Base-by-base conservation (phyloP, 1,140 invertebrate genomes). In the Cotesia glomerata region DNA sequence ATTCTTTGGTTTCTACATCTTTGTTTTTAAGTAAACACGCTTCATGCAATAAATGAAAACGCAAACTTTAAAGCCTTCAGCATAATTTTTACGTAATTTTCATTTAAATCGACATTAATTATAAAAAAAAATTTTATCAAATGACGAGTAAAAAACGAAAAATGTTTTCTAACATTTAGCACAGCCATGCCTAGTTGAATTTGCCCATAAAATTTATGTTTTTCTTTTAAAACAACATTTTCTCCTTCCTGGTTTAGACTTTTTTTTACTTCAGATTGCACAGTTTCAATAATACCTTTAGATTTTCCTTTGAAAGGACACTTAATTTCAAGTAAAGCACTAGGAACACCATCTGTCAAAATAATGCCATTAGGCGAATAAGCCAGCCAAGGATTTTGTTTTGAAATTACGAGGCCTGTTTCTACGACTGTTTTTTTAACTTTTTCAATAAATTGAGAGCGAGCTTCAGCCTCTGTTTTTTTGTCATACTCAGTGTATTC, bases 271-370 rank as follows among this genome's bases (percentile, higher is more conserved):
- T 16, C 14, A 9, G 52, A 11, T 51, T 1, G n/a, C n/a, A 69
- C n/a, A 34, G 74, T 62, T 32, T 73, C 59, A 8, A 68, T 3
- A n/a, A 73, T 59, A 13, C 11, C 49, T 58, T 54, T 72, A 3
- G 35, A 18, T 75, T 77, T 77, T 16, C 78, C 76, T 59, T 65
- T 69, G 36, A 58, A 71, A 35, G 75, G 74, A 51, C 76, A 78
- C 61, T 76, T 75, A 9, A 78, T 72, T 68, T 78, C 75, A 49
- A 78, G 64, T 34, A 78, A 35, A 62, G 26, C 56, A 8, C 39
- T 16, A 34, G 62, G 71, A 49, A 61, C 73, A 8, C 64, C n/a
- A 62, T 75, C 54, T 73, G 72, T 54, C 35, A 75, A 61, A 16
- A 76, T 59, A 34, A 75, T 18, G 34, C 75, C 75, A 71, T 76